Evolutionary conservation across 1,140 invertebrate genomes (phyloP), one percentile per base, ranked within the genome.

Genomic region (Antheraea pernyi): DNA sequence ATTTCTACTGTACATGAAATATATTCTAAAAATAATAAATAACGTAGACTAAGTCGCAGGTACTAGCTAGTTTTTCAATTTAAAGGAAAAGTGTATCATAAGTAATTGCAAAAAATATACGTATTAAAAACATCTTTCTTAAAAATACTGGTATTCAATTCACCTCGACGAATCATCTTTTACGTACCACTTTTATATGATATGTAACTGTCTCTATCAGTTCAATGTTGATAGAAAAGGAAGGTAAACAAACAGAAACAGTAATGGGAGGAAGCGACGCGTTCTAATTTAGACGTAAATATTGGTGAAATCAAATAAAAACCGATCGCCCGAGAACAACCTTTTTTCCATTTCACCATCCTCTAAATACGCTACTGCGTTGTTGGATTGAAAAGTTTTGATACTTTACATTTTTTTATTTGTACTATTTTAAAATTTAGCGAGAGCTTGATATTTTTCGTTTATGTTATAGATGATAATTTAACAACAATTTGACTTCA

Each of bases 241-340:
- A 68, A 77, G 70, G 76, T 70, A 71, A n/a, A 62, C 36, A 76
- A 76, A 53, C 46, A 53, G 46, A 53, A 53, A 53, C 70, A 74
- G 70, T 79, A 66, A 70, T 60, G 69, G 73, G 72, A 80, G 77
- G 80, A 74, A 78, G 75, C 75, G 73, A 73, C 70, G 76, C 83
- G 79, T 70, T 75, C 83, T 89, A 91, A 91, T 89, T 88, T 86
- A 76, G 75, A 82, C 80, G 85, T 83, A 91, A 91, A 91, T 87
- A 91, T 81, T 78, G 80, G 72, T 75, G 73, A 85, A 91, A 91
- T 91, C 88, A 89, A 91, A 91, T 91, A 91, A 91, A 91, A 86
- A 80, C 86, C 88, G 89, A 91, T 91, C 89, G 84, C 80, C 75
- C 83, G 88, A 81, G 46, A 90, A 89, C 88, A 90, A 86, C 85